Conservation (phyloP, 2,888 invertebrate species). For the Andrena hattorfiana region DNA sequence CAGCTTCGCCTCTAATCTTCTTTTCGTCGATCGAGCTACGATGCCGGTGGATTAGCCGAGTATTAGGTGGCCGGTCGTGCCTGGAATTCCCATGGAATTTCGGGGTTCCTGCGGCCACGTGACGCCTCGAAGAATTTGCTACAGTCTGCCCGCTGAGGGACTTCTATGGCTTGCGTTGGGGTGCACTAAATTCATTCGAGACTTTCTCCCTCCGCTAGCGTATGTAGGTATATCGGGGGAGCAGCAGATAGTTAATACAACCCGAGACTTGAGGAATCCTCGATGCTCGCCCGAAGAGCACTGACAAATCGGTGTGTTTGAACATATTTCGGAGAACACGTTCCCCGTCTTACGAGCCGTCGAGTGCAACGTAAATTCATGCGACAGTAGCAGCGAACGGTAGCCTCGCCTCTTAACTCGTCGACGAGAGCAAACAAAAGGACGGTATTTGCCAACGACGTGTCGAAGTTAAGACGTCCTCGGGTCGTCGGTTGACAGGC, state of each 20-base stretch:
- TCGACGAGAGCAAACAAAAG: slow-evolving; percentile 52
- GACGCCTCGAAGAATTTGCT: slow-evolving; percentile 68
- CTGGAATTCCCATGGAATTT: slow-evolving; percentile 71
- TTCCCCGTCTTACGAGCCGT: slow-evolving; percentile 31
- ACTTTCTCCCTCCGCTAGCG: slow-evolving; percentile 7
- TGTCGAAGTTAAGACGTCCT: slow-evolving; percentile 74
- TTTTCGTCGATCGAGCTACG: slow-evolving; percentile 61
- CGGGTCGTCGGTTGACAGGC: slow-evolving; percentile 73
- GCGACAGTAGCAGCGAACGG: slow-evolving; percentile 59
- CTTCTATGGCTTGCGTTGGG: slow-evolving; percentile 58
- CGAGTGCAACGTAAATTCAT: slow-evolving; percentile 62
- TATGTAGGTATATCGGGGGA: not conserved
- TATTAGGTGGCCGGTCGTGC: slow-evolving; percentile 65
- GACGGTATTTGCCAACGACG: slow-evolving; percentile 53
- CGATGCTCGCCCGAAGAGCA: not conserved
- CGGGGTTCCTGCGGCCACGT: slow-evolving; percentile 54
- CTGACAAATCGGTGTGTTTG: slow-evolving; percentile 34
- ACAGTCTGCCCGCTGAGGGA: slow-evolving; percentile 46
- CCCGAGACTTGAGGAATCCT: not conserved
- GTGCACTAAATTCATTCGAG: slow-evolving; percentile 44
- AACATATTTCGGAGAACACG: slow-evolving; percentile 33
- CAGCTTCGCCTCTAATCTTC: slow-evolving; percentile 60
- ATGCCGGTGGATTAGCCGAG: slow-evolving; percentile 65
- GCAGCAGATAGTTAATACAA: too few species aligned
- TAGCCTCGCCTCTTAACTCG: slow-evolving; percentile 52